phyloP scores from a whole-genome alignment of 2,888 invertebrate species.

The Apotomis turbidana region DNA sequence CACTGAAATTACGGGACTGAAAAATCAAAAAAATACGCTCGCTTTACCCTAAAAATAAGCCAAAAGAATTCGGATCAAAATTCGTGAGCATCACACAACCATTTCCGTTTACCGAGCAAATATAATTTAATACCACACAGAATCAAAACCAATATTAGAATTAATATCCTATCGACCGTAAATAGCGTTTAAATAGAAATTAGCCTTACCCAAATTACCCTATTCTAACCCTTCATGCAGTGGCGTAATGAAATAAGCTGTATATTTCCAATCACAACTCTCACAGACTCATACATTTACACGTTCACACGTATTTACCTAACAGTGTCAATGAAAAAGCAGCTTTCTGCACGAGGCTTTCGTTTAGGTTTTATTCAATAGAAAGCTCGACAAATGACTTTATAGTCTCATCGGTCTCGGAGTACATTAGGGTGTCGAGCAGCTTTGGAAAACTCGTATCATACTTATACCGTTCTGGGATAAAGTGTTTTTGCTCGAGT shows the following conservation, averaged over 20 bases:
- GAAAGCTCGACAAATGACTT: background rate
- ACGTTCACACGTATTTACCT: no score
- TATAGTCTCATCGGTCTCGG: background rate
- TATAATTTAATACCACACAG: no score
- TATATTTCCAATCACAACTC: background rate
- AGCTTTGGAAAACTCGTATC: background rate
- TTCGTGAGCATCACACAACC: no score
- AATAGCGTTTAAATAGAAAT: slow-evolving; percentile 25
- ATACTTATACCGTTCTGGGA: background rate
- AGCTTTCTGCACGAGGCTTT: background rate
- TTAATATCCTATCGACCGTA: slow-evolving; percentile 11
- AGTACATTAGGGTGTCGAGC: background rate
- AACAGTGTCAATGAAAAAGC: slow-evolving; percentile 10
- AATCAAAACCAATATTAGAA: background rate
- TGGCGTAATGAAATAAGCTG: background rate
- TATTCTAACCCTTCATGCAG: slow-evolving; percentile 12
- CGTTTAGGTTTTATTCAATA: background rate
- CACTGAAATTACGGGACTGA: no score
- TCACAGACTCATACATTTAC: background rate
- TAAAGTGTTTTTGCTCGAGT: background rate
- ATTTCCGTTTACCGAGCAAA: background rate
- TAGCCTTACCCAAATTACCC: slow-evolving; percentile 13
- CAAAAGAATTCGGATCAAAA: no score
- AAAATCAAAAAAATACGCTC: no score
- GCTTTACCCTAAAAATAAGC: no score